These are phyloP conservation scores for Atherinosoma microstoma DNA, from an alignment of 2,797 vertebrate species.

Conservation along the genomic window DNA sequence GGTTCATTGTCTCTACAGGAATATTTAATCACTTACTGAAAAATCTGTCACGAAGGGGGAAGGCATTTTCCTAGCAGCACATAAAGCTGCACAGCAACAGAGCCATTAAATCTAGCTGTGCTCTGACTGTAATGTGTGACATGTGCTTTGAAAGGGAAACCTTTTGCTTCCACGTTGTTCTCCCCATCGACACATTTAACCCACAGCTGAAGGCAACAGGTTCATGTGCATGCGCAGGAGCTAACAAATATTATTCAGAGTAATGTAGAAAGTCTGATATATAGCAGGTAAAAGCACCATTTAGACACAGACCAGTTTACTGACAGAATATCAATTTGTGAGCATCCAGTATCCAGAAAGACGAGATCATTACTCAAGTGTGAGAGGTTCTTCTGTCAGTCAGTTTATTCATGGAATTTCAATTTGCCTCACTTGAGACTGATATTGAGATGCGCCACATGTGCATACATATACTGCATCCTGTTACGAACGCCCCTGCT, in stretches of 20 bases:
- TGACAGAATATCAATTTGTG: constrained; percentile 49
- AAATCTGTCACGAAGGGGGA: constrained; percentile 25
- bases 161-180: constrained; percentile 14
- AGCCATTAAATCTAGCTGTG: constrained; percentile 45
- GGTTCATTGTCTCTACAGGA: constrained; percentile 33
- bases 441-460: constrained; percentile 25
- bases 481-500: constrained; percentile 30
- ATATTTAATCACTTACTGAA: constrained; percentile 34
- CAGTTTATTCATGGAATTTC: constrained; percentile 54
- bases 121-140: constrained; percentile 34
- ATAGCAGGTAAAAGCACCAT: constrained; percentile 9
- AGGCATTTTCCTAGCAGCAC: constrained; percentile 38
- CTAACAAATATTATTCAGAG: not conserved
- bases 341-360: not conserved
- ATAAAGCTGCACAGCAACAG: constrained; percentile 28
- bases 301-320: constrained; percentile 22
- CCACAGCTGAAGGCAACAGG: constrained; percentile 31
- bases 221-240: constrained; percentile 1
- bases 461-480: constrained; percentile 22
- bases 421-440: constrained; percentile 43
- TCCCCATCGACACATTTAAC: constrained; percentile 3
- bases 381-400: constrained; percentile 37
- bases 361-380: constrained; percentile 50
- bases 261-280: constrained; percentile 3
- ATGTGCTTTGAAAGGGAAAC: constrained; percentile 29